Evolutionary conservation across 2,113 vertebrate species (phyloP).

Genomic region (Mellivora capensis): DNA sequence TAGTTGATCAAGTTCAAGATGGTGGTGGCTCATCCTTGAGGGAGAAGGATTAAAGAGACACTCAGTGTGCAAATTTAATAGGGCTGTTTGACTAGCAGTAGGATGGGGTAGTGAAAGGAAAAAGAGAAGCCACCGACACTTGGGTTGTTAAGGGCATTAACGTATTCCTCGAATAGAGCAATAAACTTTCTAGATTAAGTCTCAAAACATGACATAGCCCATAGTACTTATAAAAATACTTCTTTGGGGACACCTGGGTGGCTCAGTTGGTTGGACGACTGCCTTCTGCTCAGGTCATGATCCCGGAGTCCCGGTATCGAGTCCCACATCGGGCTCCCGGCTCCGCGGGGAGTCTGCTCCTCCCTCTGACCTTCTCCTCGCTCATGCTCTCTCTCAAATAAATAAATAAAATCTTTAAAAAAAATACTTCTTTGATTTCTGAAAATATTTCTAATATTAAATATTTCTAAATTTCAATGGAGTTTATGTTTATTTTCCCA

Average conservation of each 20-base stretch:
- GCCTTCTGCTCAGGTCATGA: no score
- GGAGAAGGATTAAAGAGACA: neutral
- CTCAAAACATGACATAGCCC: neutral
- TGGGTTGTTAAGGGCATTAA: neutral
- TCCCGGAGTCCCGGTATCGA: no score
- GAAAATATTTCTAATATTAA: neutral
- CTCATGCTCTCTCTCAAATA: no score
- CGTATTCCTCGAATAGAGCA: rapidly evolving
- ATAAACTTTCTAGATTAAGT: neutral
- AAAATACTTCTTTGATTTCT: neutral
- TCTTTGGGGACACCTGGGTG: no score
- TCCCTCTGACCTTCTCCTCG: no score
- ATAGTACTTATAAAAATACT: neutral
- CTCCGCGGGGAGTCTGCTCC: no score
- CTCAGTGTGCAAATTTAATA: neutral
- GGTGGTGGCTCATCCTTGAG: neutral
- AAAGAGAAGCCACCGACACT: rapidly evolving
- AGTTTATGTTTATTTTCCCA: neutral
- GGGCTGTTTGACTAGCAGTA: no score
- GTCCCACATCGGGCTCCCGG: no score
- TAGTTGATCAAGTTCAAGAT: no score
- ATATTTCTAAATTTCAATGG: neutral
- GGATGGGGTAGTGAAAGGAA: neutral
- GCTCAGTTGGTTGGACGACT: no score
- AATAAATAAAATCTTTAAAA: no score